Evolutionary conservation across 2,797 vertebrate species (phyloP), one percentile per base, ranked within the genome.

Genomic region (Enteromius argenteus): DNA sequence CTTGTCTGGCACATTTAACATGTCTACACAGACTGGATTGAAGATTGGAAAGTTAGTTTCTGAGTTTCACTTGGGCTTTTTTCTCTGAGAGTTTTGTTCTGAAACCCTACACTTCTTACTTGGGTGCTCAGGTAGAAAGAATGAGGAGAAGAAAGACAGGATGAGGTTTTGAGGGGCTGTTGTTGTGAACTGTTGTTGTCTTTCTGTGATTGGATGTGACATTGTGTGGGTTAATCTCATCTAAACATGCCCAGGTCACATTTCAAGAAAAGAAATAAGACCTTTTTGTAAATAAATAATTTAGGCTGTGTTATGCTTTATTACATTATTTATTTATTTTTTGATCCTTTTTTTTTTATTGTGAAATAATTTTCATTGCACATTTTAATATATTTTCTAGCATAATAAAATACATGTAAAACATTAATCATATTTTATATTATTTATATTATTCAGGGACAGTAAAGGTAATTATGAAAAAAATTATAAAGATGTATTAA

Each of bases 91-190:
- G 35, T 83, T 74, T 78, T 78, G 32, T 42, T 79, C 19, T 58
- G 84, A 84, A 87, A 89, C 69, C 32, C 75, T 71, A 88, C 56
- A 85, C 80, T 39, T 30, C 72, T 80, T 56, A 84, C 80, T 60
- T 80, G 79, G 71, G 39, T 77, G 49, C 39, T 46, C 35, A 23
- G 62, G 35, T 51, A 37, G 23, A 81, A 56, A 68, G 60, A 64
- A 13, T 13, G 51, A 32, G 13, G n/a, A 35, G 15, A 13, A 75
- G 21, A 44, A 46, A 84, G 62, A 84, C 32, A 19, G 17, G 21
- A 49, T 30, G n/a, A 19, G 67, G 27, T 27, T 68, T 56, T 67
- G n/a, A 60, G 39, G 42, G 42, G 42, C 62, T 17, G 27, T 62
- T 62, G 53, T 56, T n/a, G 51, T 56, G 21, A 56, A n/a, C 21